Evolutionary conservation across 2,113 vertebrate genomes (phyloP).

Genomic region (Poeciliopsis occidentalis): DNA sequence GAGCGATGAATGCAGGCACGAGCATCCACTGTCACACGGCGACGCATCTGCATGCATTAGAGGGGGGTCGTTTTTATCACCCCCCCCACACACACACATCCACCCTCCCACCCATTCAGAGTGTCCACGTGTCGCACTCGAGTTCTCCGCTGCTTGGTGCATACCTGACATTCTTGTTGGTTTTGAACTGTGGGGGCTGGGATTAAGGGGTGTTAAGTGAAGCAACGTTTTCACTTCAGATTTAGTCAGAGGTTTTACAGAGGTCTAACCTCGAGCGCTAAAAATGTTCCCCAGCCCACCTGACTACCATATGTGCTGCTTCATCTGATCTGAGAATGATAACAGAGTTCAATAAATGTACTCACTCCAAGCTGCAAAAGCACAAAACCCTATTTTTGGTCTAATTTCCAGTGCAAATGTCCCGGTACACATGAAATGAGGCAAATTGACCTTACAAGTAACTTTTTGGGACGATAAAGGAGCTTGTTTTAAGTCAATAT

Average conservation of each 20-base stretch:
- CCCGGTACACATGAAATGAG: too few relatives aligned
- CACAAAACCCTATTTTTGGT: too few relatives aligned
- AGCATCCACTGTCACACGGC: neutral
- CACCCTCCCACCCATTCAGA: neutral
- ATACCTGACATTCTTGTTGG: conserved; percentile 61
- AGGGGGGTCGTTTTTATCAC: conserved; percentile 2
- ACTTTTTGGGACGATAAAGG: too few relatives aligned
- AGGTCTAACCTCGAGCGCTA: conserved; percentile 11
- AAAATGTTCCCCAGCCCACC: neutral
- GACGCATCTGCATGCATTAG: neutral
- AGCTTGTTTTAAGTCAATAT: too few relatives aligned
- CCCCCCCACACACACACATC: neutral
- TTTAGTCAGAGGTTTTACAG: neutral
- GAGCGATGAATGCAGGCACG: neutral
- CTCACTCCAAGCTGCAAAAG: neutral
- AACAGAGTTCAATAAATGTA: neutral
- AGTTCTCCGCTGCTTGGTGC: conserved; percentile 10
- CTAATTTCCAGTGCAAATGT: too few relatives aligned
- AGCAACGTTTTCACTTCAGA: conserved; percentile 17
- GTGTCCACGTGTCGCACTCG: neutral
- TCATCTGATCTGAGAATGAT: conserved; percentile 1
- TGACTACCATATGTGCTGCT: conserved; percentile 6
- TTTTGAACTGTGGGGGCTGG: conserved; percentile 2
- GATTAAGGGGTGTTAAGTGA: neutral
- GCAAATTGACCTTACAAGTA: too few relatives aligned